A percentile compares a stretch with the other conserved stretches of the same genome.
Evolutionary conservation across 2,888 invertebrate genomes (phyloP).

Genomic region (Scaptodrosophila latifasciaeformis): DNA sequence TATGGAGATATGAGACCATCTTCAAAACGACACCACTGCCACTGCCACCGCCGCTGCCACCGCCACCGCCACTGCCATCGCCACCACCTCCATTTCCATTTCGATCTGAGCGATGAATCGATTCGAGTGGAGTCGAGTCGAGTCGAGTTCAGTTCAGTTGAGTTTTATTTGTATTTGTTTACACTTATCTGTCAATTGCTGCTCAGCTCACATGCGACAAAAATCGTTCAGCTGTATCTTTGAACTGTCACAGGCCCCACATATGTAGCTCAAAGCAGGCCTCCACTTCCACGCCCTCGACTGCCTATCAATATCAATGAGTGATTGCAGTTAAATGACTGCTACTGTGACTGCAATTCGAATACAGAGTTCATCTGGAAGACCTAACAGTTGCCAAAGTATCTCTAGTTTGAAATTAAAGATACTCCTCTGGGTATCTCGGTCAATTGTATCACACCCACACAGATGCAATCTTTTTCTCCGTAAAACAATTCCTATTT

Average conservation of each 20-base stretch:
- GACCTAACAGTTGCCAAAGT: too few relatives aligned
- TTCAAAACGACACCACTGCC: too few relatives aligned
- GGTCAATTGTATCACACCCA: neutral
- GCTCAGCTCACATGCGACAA: slow-evolving; percentile 1
- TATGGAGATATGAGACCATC: too few relatives aligned
- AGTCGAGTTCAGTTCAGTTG: neutral
- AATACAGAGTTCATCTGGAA: too few relatives aligned
- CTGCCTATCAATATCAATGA: neutral
- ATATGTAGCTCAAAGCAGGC: neutral
- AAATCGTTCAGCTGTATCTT: neutral
- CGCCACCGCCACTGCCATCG: neutral
- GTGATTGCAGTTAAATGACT: neutral
- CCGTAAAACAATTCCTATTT: too few relatives aligned
- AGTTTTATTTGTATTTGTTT: neutral
- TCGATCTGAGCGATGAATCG: too few relatives aligned
- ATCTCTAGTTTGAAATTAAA: too few relatives aligned
- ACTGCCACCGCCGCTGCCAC: too few relatives aligned
- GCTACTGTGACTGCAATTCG: neutral
- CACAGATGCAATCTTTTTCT: neutral
- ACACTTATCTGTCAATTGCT: slow-evolving; percentile 1
- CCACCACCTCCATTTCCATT: too few relatives aligned
- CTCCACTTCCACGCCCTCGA: too few relatives aligned
- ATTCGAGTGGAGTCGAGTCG: neutral
- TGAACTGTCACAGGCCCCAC: neutral
- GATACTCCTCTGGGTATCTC: too few relatives aligned